Conservation (phyloP, 2,888 invertebrate species). For the Leptinotarsa juncta region DNA sequence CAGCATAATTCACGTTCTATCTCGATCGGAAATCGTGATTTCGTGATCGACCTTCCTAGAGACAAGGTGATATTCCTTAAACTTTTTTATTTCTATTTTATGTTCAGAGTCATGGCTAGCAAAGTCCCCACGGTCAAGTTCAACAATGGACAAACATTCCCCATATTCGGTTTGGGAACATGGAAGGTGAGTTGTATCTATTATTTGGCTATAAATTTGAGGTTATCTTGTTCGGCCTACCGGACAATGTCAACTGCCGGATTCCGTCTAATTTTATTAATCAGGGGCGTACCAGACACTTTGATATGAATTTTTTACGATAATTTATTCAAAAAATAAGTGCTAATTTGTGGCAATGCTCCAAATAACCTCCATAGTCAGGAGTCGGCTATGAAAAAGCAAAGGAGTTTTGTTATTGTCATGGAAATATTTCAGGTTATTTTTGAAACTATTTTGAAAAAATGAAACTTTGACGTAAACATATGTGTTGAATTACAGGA, state of each 20-base stretch:
- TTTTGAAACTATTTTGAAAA: no score
- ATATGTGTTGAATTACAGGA: no score
- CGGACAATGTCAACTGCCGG: neutral
- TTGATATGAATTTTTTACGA: no score
- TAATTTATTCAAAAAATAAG: no score
- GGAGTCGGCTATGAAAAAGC: no score
- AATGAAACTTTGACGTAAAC: no score
- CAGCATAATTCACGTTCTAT: neutral
- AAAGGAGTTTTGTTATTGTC: no score
- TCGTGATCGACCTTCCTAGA: neutral
- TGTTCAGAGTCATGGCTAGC: conserved; percentile 23
- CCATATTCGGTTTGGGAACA: conserved; percentile 74
- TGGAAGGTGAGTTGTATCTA: conserved; percentile 70
- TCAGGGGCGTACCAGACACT: no score
- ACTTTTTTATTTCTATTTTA: neutral
- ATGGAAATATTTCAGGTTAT: no score
- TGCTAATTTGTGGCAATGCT: no score
- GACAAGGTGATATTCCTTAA: neutral
- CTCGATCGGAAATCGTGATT: neutral
- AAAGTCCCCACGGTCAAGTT: conserved; percentile 63
- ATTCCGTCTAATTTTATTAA: neutral
- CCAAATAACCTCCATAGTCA: no score
- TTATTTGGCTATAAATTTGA: neutral
- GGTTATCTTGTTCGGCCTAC: neutral
- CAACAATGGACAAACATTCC: conserved; percentile 71